Evolutionary conservation across 2,888 invertebrate genomes (phyloP).

Genomic region (Mongoloraphidia duomilia): DNA sequence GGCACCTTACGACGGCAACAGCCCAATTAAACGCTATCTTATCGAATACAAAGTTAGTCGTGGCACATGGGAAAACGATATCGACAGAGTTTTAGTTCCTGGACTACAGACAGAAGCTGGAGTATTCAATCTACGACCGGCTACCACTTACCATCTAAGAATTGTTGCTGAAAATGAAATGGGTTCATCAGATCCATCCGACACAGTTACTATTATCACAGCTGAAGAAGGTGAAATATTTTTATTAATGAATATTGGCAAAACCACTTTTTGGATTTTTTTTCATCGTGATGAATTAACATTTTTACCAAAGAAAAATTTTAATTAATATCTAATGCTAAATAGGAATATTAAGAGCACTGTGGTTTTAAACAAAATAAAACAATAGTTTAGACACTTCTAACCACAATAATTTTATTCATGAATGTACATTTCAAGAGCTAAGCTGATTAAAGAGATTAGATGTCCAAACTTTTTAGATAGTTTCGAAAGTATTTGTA

Average conservation of each 20-base stretch:
- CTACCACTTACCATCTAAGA: conserved; percentile 83
- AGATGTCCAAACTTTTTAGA: no score
- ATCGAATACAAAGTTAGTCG: conserved; percentile 85
- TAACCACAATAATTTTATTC: no score
- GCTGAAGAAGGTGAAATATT: conserved; percentile 62
- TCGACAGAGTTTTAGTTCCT: conserved; percentile 78
- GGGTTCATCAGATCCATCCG: conserved; percentile 84
- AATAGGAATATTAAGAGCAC: no score
- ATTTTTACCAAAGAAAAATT: background rate
- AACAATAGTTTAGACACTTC: no score
- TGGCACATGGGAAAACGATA: conserved; percentile 68
- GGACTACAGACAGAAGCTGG: conserved; percentile 80
- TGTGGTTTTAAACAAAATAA: no score
- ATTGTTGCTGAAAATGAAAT: conserved; percentile 90
- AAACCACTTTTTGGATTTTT: background rate
- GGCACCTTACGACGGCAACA: conserved; percentile 83
- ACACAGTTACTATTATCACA: conserved; percentile 86
- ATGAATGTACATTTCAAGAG: no score
- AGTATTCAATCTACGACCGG: conserved; percentile 76
- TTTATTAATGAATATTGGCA: conserved; percentile 1
- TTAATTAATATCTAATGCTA: background rate
- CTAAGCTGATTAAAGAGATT: no score
- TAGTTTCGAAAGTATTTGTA: no score
- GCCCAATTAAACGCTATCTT: conserved; percentile 74
- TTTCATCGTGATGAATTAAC: no score